Conservation (phyloP, 2,797 vertebrate genomes). For the Typhlichthys eigenmanni region DNA sequence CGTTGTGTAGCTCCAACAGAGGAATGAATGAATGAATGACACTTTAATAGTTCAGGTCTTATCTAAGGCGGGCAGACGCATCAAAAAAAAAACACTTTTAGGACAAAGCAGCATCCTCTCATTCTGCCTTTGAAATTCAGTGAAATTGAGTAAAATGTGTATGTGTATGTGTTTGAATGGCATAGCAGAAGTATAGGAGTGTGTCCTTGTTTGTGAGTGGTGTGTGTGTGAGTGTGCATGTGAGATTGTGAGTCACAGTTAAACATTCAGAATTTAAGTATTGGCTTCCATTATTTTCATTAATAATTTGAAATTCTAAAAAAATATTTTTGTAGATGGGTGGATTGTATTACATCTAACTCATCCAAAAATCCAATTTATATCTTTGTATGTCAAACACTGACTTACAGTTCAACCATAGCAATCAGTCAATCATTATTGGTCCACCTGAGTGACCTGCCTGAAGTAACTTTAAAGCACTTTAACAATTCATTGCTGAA, state of each 20-base stretch:
- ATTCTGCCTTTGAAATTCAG: conserved; percentile 42
- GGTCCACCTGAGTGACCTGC: no score
- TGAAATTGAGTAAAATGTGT: conserved; percentile 6
- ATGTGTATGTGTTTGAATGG: background rate
- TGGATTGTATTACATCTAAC: no score
- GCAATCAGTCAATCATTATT: no score
- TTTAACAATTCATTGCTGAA: no score
- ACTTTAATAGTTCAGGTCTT: conserved; percentile 55
- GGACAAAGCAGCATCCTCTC: conserved; percentile 42
- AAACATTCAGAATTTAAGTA: no score
- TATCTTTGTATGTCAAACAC: no score
- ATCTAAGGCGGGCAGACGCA: conserved; percentile 42
- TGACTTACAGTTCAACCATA: no score
- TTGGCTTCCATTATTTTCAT: no score
- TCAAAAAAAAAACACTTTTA: conserved; percentile 52
- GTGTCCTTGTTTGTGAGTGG: background rate
- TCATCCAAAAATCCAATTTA: no score
- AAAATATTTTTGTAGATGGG: no score
- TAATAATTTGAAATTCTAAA: no score
- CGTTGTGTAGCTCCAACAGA: conserved; percentile 47
- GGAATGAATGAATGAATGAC: conserved; percentile 56
- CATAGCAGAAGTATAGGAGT: background rate
- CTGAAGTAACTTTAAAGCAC: no score
- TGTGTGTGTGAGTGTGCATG: background rate
- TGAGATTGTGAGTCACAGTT: conserved; percentile 12